Conservation (phyloP, 2,113 vertebrate species). For the Gadus chalcogrammus region DNA sequence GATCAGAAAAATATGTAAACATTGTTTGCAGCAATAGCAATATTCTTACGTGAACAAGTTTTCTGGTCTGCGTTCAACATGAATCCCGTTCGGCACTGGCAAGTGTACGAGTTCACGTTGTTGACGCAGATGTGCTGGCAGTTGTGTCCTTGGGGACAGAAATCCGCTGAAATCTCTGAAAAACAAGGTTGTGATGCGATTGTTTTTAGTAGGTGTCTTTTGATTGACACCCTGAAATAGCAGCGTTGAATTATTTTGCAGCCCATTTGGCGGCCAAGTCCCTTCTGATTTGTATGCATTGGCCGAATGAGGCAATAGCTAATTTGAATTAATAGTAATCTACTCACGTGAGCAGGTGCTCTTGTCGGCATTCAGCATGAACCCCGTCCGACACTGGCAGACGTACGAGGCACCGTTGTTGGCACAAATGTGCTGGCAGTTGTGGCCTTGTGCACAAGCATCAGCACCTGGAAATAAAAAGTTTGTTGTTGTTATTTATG, state of each 20-base stretch:
- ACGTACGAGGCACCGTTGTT: conserved; percentile 48
- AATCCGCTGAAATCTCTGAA: conserved; percentile 52
- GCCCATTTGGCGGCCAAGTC: too few relatives aligned
- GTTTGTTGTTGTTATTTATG: neutral
- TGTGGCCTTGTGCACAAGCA: conserved; percentile 62
- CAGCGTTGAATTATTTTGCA: too few relatives aligned
- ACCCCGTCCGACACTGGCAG: conserved; percentile 72
- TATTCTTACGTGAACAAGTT: conserved; percentile 65
- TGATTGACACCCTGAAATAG: neutral
- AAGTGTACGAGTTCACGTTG: conserved; percentile 52
- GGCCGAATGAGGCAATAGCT: too few relatives aligned
- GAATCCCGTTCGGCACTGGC: conserved; percentile 72
- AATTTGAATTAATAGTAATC: too few relatives aligned
- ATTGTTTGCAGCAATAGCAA: too few relatives aligned
- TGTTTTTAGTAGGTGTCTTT: too few relatives aligned
- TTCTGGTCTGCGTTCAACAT: conserved; percentile 73
- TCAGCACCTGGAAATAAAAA: conserved; percentile 50
- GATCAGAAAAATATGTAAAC: too few relatives aligned
- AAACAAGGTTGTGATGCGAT: conserved; percentile 5
- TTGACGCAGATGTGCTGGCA: conserved; percentile 75
- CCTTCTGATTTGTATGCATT: too few relatives aligned
- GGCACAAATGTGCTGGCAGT: conserved; percentile 75
- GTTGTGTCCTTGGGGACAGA: conserved; percentile 64
- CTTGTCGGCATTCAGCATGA: conserved; percentile 68
- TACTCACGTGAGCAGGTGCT: conserved; percentile 62